Percentiles rank a stretch among this genome's conserved stretches.
phyloP scores from a whole-genome alignment of 1,140 invertebrate genomes.

The Trinorchestia longiramus region DNA sequence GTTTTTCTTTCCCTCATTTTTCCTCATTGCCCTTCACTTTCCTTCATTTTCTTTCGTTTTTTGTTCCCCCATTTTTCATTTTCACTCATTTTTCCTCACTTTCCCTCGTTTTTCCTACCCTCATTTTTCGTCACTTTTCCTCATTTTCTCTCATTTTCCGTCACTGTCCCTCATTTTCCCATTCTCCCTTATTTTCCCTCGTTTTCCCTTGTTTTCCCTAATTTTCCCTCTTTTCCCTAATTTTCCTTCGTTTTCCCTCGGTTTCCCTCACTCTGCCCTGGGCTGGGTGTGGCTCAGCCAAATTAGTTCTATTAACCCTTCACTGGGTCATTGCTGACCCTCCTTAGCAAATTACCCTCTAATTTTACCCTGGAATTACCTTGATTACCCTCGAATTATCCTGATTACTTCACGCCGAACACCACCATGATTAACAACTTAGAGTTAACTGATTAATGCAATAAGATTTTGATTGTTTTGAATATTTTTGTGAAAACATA shows the following conservation, averaged over 20 bases:
- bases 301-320: slow-evolving; percentile 6
- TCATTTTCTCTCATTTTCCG: neutral
- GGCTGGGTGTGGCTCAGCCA: neutral
- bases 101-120: too few species aligned
- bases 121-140: neutral
- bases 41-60: neutral
- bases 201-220: neutral
- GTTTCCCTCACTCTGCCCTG: neutral
- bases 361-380: slow-evolving; percentile 6
- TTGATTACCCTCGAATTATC: neutral
- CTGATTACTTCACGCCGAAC: too few species aligned
- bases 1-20: neutral
- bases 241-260: neutral
- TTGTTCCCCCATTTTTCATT: neutral
- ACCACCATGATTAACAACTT: too few species aligned
- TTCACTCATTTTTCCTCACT: neutral
- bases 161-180: neutral
- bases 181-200: neutral
- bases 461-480: too few species aligned
- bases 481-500: too few species aligned
- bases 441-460: too few species aligned
- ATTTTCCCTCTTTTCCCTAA: neutral
- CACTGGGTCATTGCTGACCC: neutral
- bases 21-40: neutral
- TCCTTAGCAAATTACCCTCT: slow-evolving; percentile 17